Percentiles rank a stretch among this genome's conserved stretches.
These are phyloP conservation scores for Galaxea fascicularis DNA, from an alignment of 92 coral and sea anemone genomes.

Conservation along the genomic window DNA sequence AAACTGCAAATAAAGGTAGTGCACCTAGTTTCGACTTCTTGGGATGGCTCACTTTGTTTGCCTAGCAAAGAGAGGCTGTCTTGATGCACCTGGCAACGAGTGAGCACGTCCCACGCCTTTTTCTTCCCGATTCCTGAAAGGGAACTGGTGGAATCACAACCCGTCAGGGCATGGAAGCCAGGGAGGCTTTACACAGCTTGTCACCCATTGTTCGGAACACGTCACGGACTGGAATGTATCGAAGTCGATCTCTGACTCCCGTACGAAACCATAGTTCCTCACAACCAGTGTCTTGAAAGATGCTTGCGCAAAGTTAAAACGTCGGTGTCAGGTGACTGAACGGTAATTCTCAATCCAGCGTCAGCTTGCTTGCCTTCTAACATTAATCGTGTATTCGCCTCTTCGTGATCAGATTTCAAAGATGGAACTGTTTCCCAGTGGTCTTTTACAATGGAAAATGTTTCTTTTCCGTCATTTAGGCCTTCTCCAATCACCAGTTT, in stretches of 20 bases:
- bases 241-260: conserved; percentile 32
- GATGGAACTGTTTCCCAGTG: background rate
- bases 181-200: conserved; percentile 35
- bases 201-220: conserved; percentile 22
- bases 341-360: conserved; percentile 14
- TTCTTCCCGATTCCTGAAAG: conserved; percentile 36
- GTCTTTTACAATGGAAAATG: conserved; percentile 11
- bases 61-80: too few species aligned
- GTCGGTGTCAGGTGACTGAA: conserved; percentile 64
- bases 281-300: conserved; percentile 30
- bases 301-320: conserved; percentile 35
- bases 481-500: conserved; percentile 45
- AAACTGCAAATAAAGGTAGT: background rate
- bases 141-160: conserved; percentile 38
- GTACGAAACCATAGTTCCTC: conserved; percentile 46
- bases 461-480: conserved; percentile 36
- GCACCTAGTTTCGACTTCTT: too few species aligned
- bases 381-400: conserved; percentile 60
- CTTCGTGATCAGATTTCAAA: conserved; percentile 52
- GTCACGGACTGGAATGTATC: conserved; percentile 36
- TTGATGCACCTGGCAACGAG: too few species aligned
- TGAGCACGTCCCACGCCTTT: too few species aligned
- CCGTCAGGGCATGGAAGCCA: conserved; percentile 39
- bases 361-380: conserved; percentile 61
- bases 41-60: too few species aligned